These are phyloP conservation scores for Cheilosia scutellata DNA, from an alignment of 2,888 invertebrate species.

Conservation along the genomic window DNA sequence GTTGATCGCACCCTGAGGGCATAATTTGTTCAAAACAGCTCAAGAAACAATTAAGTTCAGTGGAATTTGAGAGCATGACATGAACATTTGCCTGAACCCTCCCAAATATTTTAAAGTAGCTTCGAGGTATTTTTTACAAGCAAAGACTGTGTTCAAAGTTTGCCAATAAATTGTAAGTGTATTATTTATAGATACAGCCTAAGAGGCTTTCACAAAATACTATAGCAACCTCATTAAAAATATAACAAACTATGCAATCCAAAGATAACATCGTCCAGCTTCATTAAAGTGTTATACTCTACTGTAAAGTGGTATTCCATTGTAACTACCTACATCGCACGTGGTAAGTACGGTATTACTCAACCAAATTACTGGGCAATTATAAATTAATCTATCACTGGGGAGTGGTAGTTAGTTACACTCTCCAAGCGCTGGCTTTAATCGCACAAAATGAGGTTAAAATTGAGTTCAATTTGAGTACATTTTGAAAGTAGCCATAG, in stretches of 20 bases:
- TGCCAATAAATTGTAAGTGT: background rate
- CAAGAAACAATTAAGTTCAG: too few species aligned
- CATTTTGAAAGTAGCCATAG: conserved; percentile 22
- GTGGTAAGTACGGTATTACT: conserved; percentile 35
- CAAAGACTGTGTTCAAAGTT: background rate
- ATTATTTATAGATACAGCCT: too few species aligned
- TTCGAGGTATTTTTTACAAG: background rate
- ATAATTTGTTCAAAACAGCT: too few species aligned
- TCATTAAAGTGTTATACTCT: conserved; percentile 21
- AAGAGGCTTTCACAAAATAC: conserved; percentile 31
- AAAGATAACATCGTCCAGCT: conserved; percentile 25
- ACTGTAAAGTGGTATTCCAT: conserved; percentile 32
- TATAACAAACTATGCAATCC: conserved; percentile 13
- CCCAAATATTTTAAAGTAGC: too few species aligned
- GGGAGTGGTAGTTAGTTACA: conserved; percentile 54
- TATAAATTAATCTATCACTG: conserved; percentile 54
- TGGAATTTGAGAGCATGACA: too few species aligned
- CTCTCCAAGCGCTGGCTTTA: conserved; percentile 5
- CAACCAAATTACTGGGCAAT: conserved; percentile 15
- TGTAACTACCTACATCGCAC: conserved; percentile 32
- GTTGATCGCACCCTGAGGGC: too few species aligned
- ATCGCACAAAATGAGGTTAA: conserved; percentile 52
- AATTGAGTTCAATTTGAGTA: conserved; percentile 25
- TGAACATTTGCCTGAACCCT: too few species aligned
- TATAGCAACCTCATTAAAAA: conserved; percentile 27